phyloP scores from a whole-genome alignment of 1,140 invertebrate genomes.

The Micrasema minimum region DNA sequence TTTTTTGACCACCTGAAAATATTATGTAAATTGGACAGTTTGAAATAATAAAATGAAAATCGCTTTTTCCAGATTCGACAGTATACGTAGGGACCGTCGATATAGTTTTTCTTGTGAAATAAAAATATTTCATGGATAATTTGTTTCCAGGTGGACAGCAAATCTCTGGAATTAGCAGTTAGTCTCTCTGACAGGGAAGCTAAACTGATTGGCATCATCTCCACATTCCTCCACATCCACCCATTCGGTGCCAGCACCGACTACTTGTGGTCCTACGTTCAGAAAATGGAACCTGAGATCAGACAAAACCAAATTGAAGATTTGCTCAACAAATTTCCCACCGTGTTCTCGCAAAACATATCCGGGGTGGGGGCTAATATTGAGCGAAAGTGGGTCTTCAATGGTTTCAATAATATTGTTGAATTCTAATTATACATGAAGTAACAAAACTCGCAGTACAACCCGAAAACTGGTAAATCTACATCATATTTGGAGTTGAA shows the following conservation, averaged over 20 bases:
- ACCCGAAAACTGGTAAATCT: no score
- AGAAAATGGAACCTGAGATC: slow-evolving; percentile 76
- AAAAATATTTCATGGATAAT: no score
- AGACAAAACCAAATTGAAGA: slow-evolving; percentile 78
- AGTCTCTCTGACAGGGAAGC: slow-evolving; percentile 65
- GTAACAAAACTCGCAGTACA: no score
- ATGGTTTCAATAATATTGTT: slow-evolving; percentile 66
- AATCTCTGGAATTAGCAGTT: slow-evolving; percentile 18
- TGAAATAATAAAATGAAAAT: no score
- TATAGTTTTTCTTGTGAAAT: no score
- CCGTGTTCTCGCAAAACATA: slow-evolving; percentile 80
- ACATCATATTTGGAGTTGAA: no score
- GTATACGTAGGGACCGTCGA: no score
- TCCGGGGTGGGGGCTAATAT: slow-evolving; percentile 81
- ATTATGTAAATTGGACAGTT: no score
- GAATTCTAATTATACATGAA: no score
- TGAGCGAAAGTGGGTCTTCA: slow-evolving; percentile 82
- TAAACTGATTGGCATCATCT: slow-evolving; percentile 80
- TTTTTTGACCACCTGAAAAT: no score
- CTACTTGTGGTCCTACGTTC: slow-evolving; percentile 86
- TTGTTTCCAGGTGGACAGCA: slow-evolving; percentile 36
- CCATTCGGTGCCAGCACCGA: slow-evolving; percentile 87
- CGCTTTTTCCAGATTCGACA: no score
- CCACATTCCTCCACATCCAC: slow-evolving; percentile 88
- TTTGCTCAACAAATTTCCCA: slow-evolving; percentile 78